These are phyloP conservation scores for Pyrrhia umbra DNA, from an alignment of 2,888 invertebrate genomes.

Conservation along the genomic window DNA sequence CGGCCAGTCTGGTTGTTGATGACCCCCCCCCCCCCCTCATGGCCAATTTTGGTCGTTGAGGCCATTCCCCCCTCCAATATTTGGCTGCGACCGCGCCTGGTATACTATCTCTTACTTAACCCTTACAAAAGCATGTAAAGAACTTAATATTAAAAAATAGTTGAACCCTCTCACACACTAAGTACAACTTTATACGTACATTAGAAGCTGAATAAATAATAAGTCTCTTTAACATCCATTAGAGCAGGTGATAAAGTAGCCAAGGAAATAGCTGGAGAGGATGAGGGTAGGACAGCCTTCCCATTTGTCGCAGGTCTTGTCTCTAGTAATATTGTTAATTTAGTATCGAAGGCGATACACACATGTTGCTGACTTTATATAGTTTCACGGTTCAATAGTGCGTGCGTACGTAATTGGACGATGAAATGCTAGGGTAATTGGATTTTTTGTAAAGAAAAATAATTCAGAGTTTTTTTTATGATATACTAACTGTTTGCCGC, in stretches of 20 bases:
- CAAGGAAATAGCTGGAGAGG: slow-evolving; percentile 33
- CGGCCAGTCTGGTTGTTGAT: no score
- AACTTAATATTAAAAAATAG: slow-evolving; percentile 20
- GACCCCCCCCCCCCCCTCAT: no score
- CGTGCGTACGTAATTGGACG: neutral
- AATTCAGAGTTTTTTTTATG: no score
- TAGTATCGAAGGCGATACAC: slow-evolving; percentile 31
- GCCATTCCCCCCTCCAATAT: no score
- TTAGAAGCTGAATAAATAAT: slow-evolving; percentile 68
- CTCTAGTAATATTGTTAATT: slow-evolving; percentile 41
- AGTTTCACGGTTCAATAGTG: slow-evolving; percentile 6
- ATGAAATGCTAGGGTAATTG: neutral
- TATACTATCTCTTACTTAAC: neutral
- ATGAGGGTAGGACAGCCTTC: slow-evolving; percentile 29
- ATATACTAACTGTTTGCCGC: no score
- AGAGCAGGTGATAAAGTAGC: slow-evolving; percentile 62
- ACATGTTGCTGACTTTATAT: neutral
- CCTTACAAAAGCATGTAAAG: slow-evolving; percentile 3
- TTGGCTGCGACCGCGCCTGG: no score
- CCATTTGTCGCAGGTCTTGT: slow-evolving; percentile 35
- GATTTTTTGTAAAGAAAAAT: no score
- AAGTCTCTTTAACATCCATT: slow-evolving; percentile 68
- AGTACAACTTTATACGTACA: slow-evolving; percentile 40
- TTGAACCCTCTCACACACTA: slow-evolving; percentile 33
- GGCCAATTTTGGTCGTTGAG: no score